Percentiles rank a stretch among this genome's conserved stretches.
Conservation (phyloP, 2,888 invertebrate species). For the Nymphalis c-album region DNA sequence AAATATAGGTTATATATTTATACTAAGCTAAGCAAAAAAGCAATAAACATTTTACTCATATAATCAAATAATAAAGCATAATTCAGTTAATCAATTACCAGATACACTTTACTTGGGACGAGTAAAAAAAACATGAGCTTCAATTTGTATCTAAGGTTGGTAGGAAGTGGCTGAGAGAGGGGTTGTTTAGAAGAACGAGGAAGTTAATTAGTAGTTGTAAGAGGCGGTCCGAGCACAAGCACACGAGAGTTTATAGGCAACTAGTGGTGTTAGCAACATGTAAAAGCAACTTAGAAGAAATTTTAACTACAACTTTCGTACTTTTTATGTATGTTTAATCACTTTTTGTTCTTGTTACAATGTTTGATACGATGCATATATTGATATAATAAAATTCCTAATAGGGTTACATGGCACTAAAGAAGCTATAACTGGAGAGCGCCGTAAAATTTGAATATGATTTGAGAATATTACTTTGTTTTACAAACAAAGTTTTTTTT, state of each 20-base stretch:
- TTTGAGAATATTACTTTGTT: not conserved
- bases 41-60: no score
- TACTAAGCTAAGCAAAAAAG: no score
- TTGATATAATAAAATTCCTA: conserved; percentile 3
- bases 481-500: no score
- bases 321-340: conserved; percentile 15
- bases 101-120: not conserved
- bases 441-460: not conserved
- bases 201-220: conserved; percentile 55
- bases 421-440: not conserved
- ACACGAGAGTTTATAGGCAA: conserved; percentile 40
- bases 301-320: conserved; percentile 17
- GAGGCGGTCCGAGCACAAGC: conserved; percentile 44
- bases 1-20: no score
- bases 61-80: not conserved
- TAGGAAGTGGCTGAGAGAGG: conserved; percentile 30
- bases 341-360: conserved; percentile 7
- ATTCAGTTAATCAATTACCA: not conserved
- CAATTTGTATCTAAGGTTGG: conserved; percentile 29
- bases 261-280: conserved; percentile 42
- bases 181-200: conserved; percentile 45
- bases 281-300: conserved; percentile 34
- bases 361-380: not conserved
- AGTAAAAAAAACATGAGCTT: conserved; percentile 12
- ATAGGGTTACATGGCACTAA: not conserved